Evolutionary conservation across 2,888 invertebrate species (phyloP).

Genomic region (Petrophora chlorosata): DNA sequence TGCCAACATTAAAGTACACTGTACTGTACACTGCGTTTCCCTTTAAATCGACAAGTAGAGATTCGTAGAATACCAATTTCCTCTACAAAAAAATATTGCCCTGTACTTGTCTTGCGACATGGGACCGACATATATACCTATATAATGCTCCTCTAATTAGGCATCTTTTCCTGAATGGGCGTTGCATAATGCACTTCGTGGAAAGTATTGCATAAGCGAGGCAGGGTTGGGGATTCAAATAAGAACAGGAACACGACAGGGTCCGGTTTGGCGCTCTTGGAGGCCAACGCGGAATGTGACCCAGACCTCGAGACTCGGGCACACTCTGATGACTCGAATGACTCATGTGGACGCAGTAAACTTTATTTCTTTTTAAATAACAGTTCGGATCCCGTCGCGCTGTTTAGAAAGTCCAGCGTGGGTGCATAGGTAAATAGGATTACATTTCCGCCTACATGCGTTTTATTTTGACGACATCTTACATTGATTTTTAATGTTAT

Average conservation of each 20-base stretch:
- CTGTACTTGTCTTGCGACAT: too few species aligned
- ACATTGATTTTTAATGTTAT: slow-evolving; percentile 34
- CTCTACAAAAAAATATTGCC: neutral
- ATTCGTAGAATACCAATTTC: too few species aligned
- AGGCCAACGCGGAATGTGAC: slow-evolving; percentile 59
- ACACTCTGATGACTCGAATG: slow-evolving; percentile 64
- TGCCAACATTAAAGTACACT: too few species aligned
- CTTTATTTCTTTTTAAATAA: slow-evolving; percentile 46
- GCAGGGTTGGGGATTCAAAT: slow-evolving; percentile 41
- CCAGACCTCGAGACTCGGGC: slow-evolving; percentile 69
- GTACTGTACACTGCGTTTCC: too few species aligned
- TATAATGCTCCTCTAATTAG: neutral
- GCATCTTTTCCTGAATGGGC: slow-evolving; percentile 12
- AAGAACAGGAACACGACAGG: slow-evolving; percentile 48
- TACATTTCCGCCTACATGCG: slow-evolving; percentile 56
- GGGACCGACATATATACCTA: neutral
- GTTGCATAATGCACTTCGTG: slow-evolving; percentile 32
- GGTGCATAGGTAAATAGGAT: slow-evolving; percentile 72
- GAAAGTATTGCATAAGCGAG: slow-evolving; percentile 54
- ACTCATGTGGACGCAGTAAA: slow-evolving; percentile 37
- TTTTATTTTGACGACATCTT: slow-evolving; percentile 49
- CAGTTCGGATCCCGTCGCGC: slow-evolving; percentile 55
- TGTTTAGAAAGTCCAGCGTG: slow-evolving; percentile 74
- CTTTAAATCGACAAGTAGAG: neutral
- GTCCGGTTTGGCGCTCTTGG: slow-evolving; percentile 61